A percentile compares a stretch with the other conserved stretches of the same genome.
Evolutionary conservation across 2,888 invertebrate genomes (phyloP).

Genomic region (Allacma fusca): DNA sequence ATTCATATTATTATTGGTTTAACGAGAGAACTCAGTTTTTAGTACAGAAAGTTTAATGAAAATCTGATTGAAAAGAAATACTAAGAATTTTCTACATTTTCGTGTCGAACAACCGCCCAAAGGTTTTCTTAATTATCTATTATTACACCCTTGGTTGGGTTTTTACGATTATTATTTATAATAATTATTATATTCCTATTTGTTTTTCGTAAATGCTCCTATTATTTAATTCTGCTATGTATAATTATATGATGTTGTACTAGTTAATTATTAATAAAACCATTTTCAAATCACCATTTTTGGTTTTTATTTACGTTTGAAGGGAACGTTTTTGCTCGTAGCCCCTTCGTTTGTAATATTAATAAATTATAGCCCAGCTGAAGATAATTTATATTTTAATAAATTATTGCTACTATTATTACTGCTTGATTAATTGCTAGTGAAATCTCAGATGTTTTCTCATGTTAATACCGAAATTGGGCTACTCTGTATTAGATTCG

Average conservation of each 20-base stretch:
- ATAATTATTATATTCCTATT: background rate
- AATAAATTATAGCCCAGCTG: background rate
- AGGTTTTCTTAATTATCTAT: background rate
- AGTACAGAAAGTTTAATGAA: conserved; percentile 3
- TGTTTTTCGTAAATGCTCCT: conserved; percentile 10
- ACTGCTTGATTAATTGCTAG: background rate
- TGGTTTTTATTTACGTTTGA: background rate
- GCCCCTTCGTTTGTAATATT: no score
- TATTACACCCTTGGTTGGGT: background rate
- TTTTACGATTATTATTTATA: conserved; percentile 1
- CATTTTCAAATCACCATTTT: background rate
- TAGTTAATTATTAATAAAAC: background rate
- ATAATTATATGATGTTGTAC: background rate
- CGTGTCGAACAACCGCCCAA: conserved; percentile 9
- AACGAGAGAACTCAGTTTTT: conserved; percentile 8
- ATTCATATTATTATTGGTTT: conserved; percentile 19
- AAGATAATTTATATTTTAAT: background rate
- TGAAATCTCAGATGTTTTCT: conserved; percentile 2
- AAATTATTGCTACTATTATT: background rate
- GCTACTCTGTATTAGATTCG: background rate
- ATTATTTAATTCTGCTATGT: conserved; percentile 2
- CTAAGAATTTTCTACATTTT: conserved; percentile 13
- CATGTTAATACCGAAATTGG: background rate
- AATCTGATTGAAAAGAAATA: background rate
- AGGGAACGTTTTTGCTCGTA: conserved; percentile 2